Percentiles rank a stretch among this genome's conserved stretches.
phyloP scores from a whole-genome alignment of 1,140 invertebrate genomes.

The Sarcophaga peregrina region DNA sequence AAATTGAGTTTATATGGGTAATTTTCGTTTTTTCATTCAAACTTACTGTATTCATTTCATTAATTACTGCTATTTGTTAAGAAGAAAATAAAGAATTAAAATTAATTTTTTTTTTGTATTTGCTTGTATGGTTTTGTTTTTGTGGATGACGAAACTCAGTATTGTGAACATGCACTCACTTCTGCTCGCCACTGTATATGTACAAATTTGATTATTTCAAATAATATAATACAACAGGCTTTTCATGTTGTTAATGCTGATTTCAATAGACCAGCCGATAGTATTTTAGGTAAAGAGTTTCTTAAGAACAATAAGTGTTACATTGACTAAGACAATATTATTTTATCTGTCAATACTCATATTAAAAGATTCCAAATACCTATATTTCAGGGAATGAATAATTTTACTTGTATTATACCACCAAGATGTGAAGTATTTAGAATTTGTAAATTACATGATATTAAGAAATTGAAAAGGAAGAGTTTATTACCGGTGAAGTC shows the following conservation, averaged over 20 bases:
- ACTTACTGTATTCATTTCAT: no score
- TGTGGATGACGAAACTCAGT: no score
- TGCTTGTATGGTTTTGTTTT: no score
- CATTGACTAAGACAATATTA: neutral
- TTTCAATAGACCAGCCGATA: neutral
- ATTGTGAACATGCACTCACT: no score
- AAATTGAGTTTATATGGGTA: no score
- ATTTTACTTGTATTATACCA: neutral
- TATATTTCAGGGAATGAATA: neutral
- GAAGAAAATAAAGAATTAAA: no score
- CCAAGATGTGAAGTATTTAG: neutral
- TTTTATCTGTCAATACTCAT: neutral
- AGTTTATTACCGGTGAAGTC: slow-evolving; percentile 2
- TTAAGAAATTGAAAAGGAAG: slow-evolving; percentile 1
- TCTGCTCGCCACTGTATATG: no score
- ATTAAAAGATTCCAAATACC: neutral
- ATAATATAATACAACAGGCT: no score
- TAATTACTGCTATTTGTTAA: no score
- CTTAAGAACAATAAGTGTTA: neutral
- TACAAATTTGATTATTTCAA: no score
- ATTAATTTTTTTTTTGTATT: no score
- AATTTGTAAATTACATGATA: neutral
- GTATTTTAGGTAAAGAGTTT: neutral
- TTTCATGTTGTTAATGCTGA: neutral
- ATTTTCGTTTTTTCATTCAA: no score